Evolutionary conservation across 1,140 invertebrate species (phyloP).

Genomic region (Platorchestia sp.): DNA sequence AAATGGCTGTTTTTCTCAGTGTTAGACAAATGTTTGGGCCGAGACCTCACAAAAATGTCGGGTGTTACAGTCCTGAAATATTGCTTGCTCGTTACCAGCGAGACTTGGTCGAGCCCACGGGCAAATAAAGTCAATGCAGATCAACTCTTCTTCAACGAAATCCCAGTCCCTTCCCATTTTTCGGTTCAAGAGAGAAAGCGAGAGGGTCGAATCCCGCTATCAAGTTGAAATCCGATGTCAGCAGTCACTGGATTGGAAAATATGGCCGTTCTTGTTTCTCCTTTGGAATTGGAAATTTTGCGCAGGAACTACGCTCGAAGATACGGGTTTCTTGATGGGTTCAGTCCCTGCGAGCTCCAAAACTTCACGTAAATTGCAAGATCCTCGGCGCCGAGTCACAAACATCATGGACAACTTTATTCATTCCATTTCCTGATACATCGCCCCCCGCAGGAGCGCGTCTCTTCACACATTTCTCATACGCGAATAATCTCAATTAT

Average conservation of each 20-base stretch:
- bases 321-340: neutral
- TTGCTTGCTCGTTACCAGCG: neutral
- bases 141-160: conserved; percentile 19
- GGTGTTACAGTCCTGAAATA: neutral
- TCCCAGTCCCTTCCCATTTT: neutral
- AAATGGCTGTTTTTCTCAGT: neutral
- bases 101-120: neutral
- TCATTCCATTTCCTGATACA: neutral
- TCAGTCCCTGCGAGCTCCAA: neutral
- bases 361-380: neutral
- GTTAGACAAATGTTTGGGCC: neutral
- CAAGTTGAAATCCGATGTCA: conserved; percentile 47
- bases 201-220: conserved; percentile 20
- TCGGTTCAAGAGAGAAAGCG: neutral
- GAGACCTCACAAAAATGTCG: neutral
- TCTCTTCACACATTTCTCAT: neutral
- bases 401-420: neutral
- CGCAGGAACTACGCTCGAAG: neutral
- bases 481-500: neutral
- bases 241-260: conserved; percentile 49
- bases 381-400: neutral
- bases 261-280: neutral
- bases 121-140: conserved; percentile 8
- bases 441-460: neutral
- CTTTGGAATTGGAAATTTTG: conserved; percentile 11